Base-by-base conservation (phyloP, 2,888 invertebrate genomes). In the Eurytoma californica region DNA sequence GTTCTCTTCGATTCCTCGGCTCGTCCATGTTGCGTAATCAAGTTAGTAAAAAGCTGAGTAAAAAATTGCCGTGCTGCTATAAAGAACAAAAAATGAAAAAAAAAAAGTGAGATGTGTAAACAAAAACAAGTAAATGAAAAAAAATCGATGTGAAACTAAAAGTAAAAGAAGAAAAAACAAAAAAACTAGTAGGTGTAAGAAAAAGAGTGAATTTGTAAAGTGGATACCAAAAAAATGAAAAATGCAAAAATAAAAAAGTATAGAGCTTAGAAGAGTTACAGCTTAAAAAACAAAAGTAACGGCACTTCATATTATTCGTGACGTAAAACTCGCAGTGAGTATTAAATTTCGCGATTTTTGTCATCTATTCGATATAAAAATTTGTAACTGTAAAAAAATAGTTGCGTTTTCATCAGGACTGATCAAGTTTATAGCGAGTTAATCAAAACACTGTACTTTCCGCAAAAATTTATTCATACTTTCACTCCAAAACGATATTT, bases 11-110 rank as follows among this genome's bases (percentile, higher is more conserved):
- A 39, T 81, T 70, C 75, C 72, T 82, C 77, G 30, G 76, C 79
- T 80, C 81, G 49, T 80, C 81, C 74, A 79, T 80, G 39, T 60
- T 68, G 51, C 63, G 12, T 66, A 18, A 72, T 73, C n/a, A 83
- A 86, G 86, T 87, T 86, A 85, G 87, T 86, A 84, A 80, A 84
- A 88, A 87, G 87, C 87, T 84, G 81, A 74, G 80, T 75, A 65
- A 83, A 79, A 72, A 24, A 81, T 84, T 80, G 84, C 80, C 78
- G 80, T 79, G 81, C 70, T 82, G 84, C 83, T 60, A 61, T 75
- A 49, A 14, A 70, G 24, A 72, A 61, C 63, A 57, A 60, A 18
- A 49, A 47, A 39, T 74, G 49, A 3, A 53, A 51, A 78, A 78
- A 53, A 66, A 60, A 28, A 24, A 24, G n/a, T n/a, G n/a, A 60